Evolutionary conservation across 2,888 invertebrate species (phyloP), one percentile per base, ranked within the genome.

Genomic region (Spilosoma lubricipeda): DNA sequence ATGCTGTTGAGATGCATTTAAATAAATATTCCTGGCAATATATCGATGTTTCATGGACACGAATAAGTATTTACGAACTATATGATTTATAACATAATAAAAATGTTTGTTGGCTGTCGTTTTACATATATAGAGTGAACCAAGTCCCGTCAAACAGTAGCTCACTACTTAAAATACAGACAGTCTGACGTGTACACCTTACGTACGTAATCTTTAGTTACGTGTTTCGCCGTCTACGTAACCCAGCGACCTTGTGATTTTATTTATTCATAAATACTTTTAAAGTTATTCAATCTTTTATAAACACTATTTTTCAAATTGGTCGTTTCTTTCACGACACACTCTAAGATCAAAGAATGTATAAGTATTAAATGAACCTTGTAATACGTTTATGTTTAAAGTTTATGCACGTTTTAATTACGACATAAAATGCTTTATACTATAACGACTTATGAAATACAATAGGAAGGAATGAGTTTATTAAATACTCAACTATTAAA

Each of bases 191-290:
- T 77, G 48, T 45, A 20, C 48, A 63, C 63, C 30, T 48, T 74
- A 79, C 79, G 65, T 79, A 83, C 84, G 83, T 82, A 74, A 74
- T 76, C 65, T 65, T n/a, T 42, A 63, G 68, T 73, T 80, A 82
- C 84, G 79, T 80, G 75, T 79, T 74, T 74, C 27, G 7, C 33
- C 52, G 48, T 69, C 67, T 74, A 77, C 84, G 83, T 84, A 80
- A 75, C 71, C 71, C 77, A 77, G 1, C 18, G 78, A 63, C 82
- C 80, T 82, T 77, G 79, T 36, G 56, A 15, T 78, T 78, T 82
- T 82, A 80, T 83, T 80, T 82, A 82, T 80, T 79, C 72, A 76
- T 71, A 76, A 71, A 77, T 73, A 73, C 30, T 72, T 68, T 74
- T 59, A 72, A 74, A 75, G 64, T 72, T 72, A 70, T 70, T 70